phyloP scores from a whole-genome alignment of 2,797 vertebrate genomes.

The Pipistrellus pipistrellus region DNA sequence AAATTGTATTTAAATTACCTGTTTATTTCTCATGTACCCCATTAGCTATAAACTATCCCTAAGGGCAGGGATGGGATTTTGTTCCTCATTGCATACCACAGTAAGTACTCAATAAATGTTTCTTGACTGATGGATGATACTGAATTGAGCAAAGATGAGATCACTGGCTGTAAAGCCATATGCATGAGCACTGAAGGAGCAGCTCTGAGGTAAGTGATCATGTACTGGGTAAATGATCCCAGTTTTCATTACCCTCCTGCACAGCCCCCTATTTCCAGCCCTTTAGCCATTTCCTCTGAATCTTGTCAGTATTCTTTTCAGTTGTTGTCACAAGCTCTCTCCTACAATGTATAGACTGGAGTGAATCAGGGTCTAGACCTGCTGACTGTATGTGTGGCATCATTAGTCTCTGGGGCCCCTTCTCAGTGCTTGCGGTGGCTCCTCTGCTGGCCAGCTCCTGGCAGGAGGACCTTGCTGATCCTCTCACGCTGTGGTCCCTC shows the following conservation, averaged over 20 bases:
- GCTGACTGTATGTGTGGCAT: not conserved
- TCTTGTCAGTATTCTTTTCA: not conserved
- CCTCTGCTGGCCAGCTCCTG: rapidly evolving
- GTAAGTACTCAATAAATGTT: not conserved
- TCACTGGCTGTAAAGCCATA: not conserved
- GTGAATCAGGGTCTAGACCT: not conserved
- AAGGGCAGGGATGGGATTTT: not conserved
- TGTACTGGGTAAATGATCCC: not conserved
- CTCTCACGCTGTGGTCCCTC: not conserved
- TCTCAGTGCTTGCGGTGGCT: not conserved
- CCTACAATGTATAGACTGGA: not conserved
- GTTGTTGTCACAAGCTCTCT: slow-evolving; percentile 17
- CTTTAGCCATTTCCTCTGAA: slow-evolving; percentile 53
- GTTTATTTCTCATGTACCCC: not conserved
- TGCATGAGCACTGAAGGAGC: not conserved
- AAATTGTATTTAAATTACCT: slow-evolving; percentile 34
- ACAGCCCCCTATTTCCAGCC: not conserved
- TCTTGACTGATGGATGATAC: not conserved
- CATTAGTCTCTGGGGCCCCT: not conserved
- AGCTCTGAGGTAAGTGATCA: not conserved
- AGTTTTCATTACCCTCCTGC: not conserved
- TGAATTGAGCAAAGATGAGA: slow-evolving; percentile 8
- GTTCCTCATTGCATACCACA: not conserved
- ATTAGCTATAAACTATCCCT: not conserved
- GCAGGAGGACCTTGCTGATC: not conserved